These are phyloP conservation scores for Melanotaenia boesemani DNA, from an alignment of 2,797 vertebrate genomes.

Conservation along the genomic window DNA sequence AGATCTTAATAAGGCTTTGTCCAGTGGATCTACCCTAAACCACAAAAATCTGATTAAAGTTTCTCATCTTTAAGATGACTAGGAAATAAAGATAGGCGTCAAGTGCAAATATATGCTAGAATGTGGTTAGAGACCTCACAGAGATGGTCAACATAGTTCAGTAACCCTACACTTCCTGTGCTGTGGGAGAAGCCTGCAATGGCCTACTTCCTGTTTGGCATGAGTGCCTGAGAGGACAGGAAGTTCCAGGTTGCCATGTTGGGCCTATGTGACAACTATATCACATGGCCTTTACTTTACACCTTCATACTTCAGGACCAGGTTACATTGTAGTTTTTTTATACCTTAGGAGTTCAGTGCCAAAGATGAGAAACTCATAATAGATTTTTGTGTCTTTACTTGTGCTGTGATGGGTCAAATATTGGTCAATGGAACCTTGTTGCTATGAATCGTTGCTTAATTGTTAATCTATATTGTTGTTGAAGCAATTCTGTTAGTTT, in stretches of 20 bases:
- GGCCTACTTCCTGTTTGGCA: conserved; percentile 75
- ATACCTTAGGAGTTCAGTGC: conserved; percentile 64
- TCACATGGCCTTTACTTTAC: conserved; percentile 71
- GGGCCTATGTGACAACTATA: conserved; percentile 75
- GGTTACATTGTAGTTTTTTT: conserved; percentile 49
- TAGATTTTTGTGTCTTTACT: conserved; percentile 99
- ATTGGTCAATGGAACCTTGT: conserved; percentile 97
- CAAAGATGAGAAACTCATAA: conserved; percentile 99
- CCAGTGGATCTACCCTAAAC: conserved; percentile 99
- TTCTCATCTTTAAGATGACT: conserved; percentile 95
- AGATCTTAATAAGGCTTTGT: conserved; percentile 99
- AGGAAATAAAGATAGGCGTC: conserved; percentile 65
- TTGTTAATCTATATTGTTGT: conserved; percentile 94
- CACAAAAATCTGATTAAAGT: conserved; percentile 99
- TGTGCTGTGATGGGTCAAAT: conserved; percentile 98
- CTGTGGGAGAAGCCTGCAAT: conserved; percentile 71
- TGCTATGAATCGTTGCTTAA: conserved; percentile 98
- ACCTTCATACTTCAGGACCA: conserved; percentile 55
- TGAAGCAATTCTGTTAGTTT: conserved; percentile 92
- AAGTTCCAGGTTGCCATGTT: conserved; percentile 79
- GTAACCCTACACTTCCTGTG: conserved; percentile 79
- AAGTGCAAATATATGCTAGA: conserved; percentile 61
- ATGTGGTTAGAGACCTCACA: conserved; percentile 59
- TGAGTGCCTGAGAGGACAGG: conserved; percentile 76
- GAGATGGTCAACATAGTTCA: conserved; percentile 60